phyloP scores from a whole-genome alignment of 2,888 invertebrate genomes.

The Cephus pulcher region DNA sequence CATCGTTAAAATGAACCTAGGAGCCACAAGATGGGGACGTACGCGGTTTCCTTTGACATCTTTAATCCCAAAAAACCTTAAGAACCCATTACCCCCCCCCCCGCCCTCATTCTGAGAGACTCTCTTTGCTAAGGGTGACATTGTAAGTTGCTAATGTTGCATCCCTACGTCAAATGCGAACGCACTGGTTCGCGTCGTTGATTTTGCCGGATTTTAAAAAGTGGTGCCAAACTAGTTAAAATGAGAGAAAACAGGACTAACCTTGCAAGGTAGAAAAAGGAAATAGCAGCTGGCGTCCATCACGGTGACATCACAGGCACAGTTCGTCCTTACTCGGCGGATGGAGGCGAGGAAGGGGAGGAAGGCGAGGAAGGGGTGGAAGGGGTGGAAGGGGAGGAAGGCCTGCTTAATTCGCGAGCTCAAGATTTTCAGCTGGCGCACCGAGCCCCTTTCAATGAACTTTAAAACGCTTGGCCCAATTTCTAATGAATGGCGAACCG shows the following conservation, averaged over 20 bases:
- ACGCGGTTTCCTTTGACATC: background rate
- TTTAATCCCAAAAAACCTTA: background rate
- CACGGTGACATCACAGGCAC: too few species aligned
- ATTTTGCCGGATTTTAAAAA: background rate
- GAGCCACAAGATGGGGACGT: background rate
- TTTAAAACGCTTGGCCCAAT: slow-evolving; percentile 54
- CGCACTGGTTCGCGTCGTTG: background rate
- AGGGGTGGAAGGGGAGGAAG: background rate
- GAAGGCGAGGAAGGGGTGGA: background rate
- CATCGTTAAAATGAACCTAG: slow-evolving; percentile 52
- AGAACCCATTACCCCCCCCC: background rate
- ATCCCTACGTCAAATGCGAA: background rate
- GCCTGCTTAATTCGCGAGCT: slow-evolving; percentile 24
- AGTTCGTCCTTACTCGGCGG: too few species aligned
- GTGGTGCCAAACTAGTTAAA: background rate
- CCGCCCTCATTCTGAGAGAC: background rate
- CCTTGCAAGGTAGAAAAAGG: too few species aligned
- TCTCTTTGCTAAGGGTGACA: background rate
- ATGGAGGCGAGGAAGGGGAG: background rate
- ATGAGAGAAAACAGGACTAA: too few species aligned
- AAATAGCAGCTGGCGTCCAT: background rate
- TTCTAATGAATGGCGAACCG: slow-evolving; percentile 47
- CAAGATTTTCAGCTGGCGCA: slow-evolving; percentile 17
- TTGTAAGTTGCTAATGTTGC: background rate
- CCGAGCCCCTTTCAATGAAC: slow-evolving; percentile 42